Percentiles rank a stretch among this genome's conserved stretches.
Conservation (phyloP, 2,797 vertebrate genomes). For the Onychomys leucogaster region DNA sequence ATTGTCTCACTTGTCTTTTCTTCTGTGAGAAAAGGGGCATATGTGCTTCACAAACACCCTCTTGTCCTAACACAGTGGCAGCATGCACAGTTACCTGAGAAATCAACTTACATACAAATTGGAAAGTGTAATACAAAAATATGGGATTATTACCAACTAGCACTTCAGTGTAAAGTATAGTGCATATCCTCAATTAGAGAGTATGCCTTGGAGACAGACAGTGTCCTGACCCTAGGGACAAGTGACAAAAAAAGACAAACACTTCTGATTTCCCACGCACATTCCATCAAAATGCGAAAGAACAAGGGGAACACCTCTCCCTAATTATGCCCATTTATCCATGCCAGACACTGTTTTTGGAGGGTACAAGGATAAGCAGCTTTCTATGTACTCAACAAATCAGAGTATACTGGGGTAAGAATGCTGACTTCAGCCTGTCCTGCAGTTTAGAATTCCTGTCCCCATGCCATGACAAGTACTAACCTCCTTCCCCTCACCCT, state of each 20-base stretch:
- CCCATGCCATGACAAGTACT: neutral
- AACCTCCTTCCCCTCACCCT: accelerated
- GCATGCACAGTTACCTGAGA: neutral
- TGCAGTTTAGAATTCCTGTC: neutral
- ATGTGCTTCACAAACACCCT: neutral
- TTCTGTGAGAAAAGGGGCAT: neutral
- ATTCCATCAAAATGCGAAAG: neutral
- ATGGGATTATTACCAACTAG: constrained; percentile 31
- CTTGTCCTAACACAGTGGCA: neutral
- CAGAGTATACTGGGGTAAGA: neutral
- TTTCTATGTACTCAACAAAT: neutral
- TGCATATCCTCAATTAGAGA: neutral
- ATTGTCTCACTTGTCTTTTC: neutral
- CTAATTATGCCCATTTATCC: neutral
- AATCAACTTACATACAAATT: constrained; percentile 39
- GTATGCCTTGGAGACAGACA: neutral
- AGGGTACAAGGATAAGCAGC: neutral
- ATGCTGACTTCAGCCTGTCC: neutral
- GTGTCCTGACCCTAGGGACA: neutral
- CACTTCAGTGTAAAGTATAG: neutral
- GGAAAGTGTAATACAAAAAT: constrained; percentile 20
- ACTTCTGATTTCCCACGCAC: neutral
- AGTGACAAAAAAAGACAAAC: constrained; percentile 2
- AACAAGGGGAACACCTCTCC: neutral
- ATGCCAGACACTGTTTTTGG: neutral